Conservation (phyloP, 2,113 vertebrate species). For the Polypterus senegalus region DNA sequence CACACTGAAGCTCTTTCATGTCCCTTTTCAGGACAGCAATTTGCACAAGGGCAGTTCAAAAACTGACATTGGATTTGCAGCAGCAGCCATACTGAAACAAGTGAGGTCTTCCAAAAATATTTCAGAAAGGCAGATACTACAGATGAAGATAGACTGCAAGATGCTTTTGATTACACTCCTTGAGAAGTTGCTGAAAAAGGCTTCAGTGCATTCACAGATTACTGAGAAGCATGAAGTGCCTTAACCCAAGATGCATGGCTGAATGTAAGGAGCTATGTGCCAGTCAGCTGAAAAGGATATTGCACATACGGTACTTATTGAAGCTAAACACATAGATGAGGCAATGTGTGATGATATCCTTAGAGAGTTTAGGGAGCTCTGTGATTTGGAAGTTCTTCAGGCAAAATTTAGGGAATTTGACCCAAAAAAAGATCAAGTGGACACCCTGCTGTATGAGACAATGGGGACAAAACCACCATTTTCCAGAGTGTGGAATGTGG, state of each 20-base stretch:
- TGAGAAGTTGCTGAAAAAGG: conserved; percentile 20
- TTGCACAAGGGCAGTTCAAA: conserved; percentile 3
- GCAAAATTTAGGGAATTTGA: conserved; percentile 17
- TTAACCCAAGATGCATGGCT: conserved; percentile 19
- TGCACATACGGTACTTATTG: conserved; percentile 11
- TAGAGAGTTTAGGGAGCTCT: conserved; percentile 15
- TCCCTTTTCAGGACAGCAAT: conserved; percentile 15
- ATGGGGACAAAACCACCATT: conserved; percentile 11
- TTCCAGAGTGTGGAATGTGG: conserved; percentile 14
- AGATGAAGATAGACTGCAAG: conserved; percentile 19
- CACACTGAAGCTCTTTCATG: conserved; percentile 17
- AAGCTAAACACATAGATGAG: conserved; percentile 11
- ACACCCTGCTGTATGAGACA: conserved; percentile 8
- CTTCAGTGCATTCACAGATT: conserved; percentile 16
- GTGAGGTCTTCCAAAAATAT: conserved; percentile 7
- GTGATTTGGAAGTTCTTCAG: background rate
- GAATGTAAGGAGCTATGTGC: conserved; percentile 13
- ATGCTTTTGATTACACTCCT: conserved; percentile 16
- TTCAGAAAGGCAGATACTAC: conserved; percentile 11
- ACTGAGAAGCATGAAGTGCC: conserved; percentile 19
- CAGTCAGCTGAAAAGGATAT: conserved; percentile 13
- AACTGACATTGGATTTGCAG: conserved; percentile 14
- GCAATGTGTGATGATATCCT: conserved; percentile 13
- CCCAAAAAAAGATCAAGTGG: conserved; percentile 9
- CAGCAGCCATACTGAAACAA: conserved; percentile 10